These are phyloP conservation scores for Urocynchramus pylzowi DNA, from an alignment of 2,113 vertebrate genomes.

Conservation along the genomic window DNA sequence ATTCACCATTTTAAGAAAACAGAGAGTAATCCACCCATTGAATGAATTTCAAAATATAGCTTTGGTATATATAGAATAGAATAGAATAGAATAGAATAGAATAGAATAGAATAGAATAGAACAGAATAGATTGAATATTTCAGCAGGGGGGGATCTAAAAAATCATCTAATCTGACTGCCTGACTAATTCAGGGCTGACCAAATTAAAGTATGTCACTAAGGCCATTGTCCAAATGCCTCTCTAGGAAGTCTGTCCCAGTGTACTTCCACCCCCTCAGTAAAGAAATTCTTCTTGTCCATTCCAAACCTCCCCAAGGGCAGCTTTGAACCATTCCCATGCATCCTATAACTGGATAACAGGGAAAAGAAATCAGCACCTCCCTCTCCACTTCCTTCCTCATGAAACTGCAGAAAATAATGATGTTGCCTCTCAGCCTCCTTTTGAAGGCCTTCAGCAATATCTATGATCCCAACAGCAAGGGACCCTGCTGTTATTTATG, in stretches of 20 bases:
- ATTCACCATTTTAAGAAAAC: background rate
- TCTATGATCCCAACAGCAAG: background rate
- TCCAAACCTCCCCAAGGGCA: background rate
- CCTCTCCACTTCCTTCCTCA: background rate
- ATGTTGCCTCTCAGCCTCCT: background rate
- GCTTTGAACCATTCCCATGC: background rate
- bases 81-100: background rate
- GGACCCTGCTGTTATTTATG: background rate
- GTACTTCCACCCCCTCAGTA: fast-evolving
- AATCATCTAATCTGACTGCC: background rate
- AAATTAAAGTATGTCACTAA: background rate
- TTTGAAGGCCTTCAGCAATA: background rate
- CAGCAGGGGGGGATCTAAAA: background rate
- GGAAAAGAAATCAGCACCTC: background rate
- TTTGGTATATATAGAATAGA: background rate
- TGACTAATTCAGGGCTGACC: background rate
- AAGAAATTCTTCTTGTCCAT: background rate
- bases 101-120: no score
- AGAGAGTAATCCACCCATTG: background rate
- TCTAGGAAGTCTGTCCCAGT: background rate
- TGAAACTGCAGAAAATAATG: background rate
- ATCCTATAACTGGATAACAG: background rate
- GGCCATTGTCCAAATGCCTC: background rate
- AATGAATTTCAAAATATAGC: background rate
- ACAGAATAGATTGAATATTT: background rate